These are phyloP conservation scores for Carposina sasakii DNA, from an alignment of 1,140 invertebrate species.

Conservation along the genomic window DNA sequence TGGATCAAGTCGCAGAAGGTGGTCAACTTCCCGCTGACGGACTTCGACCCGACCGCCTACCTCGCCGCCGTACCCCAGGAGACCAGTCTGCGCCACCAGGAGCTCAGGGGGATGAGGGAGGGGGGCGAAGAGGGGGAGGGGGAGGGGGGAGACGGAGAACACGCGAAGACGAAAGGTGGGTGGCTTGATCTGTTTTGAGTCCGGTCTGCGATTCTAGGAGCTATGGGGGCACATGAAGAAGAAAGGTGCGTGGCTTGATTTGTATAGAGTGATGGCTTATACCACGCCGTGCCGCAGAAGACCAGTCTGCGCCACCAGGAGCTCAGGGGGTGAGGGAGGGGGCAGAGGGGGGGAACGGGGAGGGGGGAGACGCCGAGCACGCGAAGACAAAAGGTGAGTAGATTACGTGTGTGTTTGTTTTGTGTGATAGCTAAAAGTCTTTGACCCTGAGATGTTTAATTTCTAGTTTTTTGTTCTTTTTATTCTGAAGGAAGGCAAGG, in stretches of 20 bases:
- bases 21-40: constrained; percentile 87
- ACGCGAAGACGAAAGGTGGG: not conserved
- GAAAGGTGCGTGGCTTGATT: too few relatives aligned
- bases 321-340: constrained; percentile 37
- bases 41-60: constrained; percentile 88
- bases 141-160: not conserved
- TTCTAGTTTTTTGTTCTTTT: too few relatives aligned
- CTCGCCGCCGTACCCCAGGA: constrained; percentile 84
- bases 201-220: too few relatives aligned
- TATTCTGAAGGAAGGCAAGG: too few relatives aligned
- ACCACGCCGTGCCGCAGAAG: constrained; percentile 83
- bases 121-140: constrained; percentile 18
- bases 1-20: constrained; percentile 96
- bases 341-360: constrained; percentile 16
- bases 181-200: too few relatives aligned
- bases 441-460: too few relatives aligned
- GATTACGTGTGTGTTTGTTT: too few relatives aligned
- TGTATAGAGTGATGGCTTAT: too few relatives aligned
- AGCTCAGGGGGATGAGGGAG: constrained; percentile 50
- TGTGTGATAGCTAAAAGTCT: too few relatives aligned
- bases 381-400: not conserved
- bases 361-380: not conserved
- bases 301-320: constrained; percentile 78
- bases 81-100: constrained; percentile 78
- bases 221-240: too few relatives aligned